Percentiles rank a stretch among this genome's conserved stretches.
Conservation (phyloP, 2,797 vertebrate species). For the Trachops cirrhosus region DNA sequence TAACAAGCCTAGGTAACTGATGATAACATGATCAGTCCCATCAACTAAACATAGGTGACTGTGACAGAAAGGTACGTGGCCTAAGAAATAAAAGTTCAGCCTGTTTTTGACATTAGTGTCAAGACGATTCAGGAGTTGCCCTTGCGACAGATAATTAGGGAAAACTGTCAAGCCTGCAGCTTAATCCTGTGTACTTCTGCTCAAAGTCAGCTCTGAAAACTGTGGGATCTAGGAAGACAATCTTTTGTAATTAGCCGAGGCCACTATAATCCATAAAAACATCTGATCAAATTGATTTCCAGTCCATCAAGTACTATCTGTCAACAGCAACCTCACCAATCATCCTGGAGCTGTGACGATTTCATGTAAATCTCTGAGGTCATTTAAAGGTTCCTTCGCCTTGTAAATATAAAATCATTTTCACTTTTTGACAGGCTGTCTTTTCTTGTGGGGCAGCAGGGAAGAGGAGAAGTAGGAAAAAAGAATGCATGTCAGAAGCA, state of each 20-base stretch:
- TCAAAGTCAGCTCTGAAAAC: constrained; percentile 80
- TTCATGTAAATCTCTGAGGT: constrained; percentile 76
- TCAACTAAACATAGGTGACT: constrained; percentile 39
- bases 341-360: constrained; percentile 73
- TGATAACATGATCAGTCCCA: constrained; percentile 21
- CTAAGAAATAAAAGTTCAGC: constrained; percentile 61
- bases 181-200: constrained; percentile 82
- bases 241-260: constrained; percentile 85
- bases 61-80: not conserved
- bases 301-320: constrained; percentile 83
- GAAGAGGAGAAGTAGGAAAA: not conserved
- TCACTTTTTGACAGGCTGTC: constrained; percentile 31
- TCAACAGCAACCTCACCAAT: constrained; percentile 76
- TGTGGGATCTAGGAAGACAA: constrained; percentile 83
- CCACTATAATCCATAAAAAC: constrained; percentile 85
- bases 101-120: constrained; percentile 71
- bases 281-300: constrained; percentile 86
- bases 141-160: constrained; percentile 82
- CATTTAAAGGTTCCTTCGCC: constrained; percentile 78
- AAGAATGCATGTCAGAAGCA: not conserved
- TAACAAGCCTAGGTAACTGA: not conserved
- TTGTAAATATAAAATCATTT: constrained; percentile 72
- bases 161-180: constrained; percentile 83
- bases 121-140: constrained; percentile 73
- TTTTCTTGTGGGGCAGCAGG: not conserved